Evolutionary conservation across 2,113 vertebrate species (phyloP).

Genomic region (Echinops telfairi): DNA sequence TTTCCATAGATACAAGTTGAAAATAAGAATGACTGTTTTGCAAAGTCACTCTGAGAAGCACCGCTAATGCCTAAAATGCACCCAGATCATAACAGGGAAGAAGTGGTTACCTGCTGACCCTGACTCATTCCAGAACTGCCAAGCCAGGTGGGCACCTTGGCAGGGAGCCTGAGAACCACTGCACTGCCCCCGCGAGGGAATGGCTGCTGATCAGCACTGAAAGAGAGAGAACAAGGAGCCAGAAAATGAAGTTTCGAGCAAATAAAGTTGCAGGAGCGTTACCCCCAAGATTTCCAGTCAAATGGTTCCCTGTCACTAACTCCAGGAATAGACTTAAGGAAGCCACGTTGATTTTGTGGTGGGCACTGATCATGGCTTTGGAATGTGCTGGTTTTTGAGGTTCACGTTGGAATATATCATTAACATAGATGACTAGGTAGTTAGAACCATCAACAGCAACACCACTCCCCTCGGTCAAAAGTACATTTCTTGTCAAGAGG

Average conservation of each 20-base stretch:
- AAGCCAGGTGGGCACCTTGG: not conserved
- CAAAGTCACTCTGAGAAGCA: not conserved
- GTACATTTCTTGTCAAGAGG: not conserved
- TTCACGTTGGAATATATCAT: not conserved
- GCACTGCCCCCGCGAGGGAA: not conserved
- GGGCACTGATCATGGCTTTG: not conserved
- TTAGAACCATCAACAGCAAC: not conserved
- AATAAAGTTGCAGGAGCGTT: not conserved
- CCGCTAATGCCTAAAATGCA: not conserved
- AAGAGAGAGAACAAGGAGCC: not conserved
- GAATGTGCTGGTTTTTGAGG: slow-evolving; percentile 35
- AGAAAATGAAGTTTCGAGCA: not conserved
- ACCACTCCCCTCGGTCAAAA: not conserved
- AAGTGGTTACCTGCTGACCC: not conserved
- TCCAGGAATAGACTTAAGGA: slow-evolving; percentile 34
- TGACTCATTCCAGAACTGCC: not conserved
- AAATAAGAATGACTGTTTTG: not conserved
- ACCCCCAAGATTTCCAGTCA: slow-evolving; percentile 51
- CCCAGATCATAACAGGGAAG: fast-evolving
- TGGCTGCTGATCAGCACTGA: not conserved
- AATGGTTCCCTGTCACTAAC: not conserved
- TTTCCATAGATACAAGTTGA: not conserved
- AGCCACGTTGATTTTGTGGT: not conserved
- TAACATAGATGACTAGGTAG: not conserved
- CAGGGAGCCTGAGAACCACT: fast-evolving